Base-by-base conservation (phyloP, 2,888 invertebrate genomes). In the Neoitamus cyanurus region DNA sequence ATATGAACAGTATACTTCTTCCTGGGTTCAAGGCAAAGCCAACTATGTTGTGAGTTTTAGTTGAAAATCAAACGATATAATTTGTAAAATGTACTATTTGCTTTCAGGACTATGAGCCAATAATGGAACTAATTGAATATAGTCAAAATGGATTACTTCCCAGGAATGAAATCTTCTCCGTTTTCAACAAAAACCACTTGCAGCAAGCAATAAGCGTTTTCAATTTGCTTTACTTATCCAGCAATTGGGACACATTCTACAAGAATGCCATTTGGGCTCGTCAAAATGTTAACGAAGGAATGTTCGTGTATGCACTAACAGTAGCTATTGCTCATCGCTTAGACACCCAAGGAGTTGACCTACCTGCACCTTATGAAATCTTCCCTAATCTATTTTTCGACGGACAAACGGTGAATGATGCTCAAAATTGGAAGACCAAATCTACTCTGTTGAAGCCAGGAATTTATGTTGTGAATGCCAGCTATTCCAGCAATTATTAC, bases 311-410 rank as follows among this genome's bases (percentile, higher is more conserved):
- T 88, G 94, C 95, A 11, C 90, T 95, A 87, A 93, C 94, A 77
- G 92, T 93, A 85, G 94, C 95, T 85, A 92, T 95, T 77, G 93
- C 95, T 89, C 95, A 95, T 89, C 93, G 95, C 77, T 89, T 90
- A 5, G 95, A 96, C 89, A 93, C 94, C 90, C 92, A 92, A 85
- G 94, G 94, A 75, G 91, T 96, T 87, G 92, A 93, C 72, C 90
- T 96, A 28, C 96, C 96, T 30, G 93, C 95, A 31, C 93, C 94
- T 68, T 96, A 96, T 89, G 96, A 96, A 91, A 93, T 96, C 90
- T 93, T 94, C 91, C 96, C 96, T 2, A 94, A 95, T 90, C 93
- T 94, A 91, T 96, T 95, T 92, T 94, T 95, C 89, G 94, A 95
- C 91, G 92, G 93, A 88, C 93, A 95, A 88, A 92, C 95, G 88